These are phyloP conservation scores for Bombus pyrosoma DNA, from an alignment of 1,140 invertebrate species.

Conservation along the genomic window DNA sequence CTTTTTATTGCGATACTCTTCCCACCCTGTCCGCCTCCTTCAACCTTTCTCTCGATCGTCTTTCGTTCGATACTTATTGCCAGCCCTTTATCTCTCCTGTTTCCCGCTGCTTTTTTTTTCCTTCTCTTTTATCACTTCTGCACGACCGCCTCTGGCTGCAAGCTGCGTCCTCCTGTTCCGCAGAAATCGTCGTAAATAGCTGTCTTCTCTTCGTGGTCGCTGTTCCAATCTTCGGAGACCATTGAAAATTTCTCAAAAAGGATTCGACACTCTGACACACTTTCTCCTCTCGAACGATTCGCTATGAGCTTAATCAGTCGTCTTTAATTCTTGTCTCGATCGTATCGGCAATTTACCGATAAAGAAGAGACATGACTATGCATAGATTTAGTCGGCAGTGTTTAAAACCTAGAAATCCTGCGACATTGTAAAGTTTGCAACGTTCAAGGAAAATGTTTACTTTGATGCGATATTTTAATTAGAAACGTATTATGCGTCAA, in stretches of 20 bases:
- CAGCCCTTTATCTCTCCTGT: slow-evolving; percentile 4
- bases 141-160: neutral
- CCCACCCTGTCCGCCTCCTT: neutral
- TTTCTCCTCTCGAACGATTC: neutral
- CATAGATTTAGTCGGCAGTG: too few relatives aligned
- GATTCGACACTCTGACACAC: neutral
- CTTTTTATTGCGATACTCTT: neutral
- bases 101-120: neutral
- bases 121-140: slow-evolving; percentile 15
- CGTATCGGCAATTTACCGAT: neutral
- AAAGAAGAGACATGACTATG: neutral
- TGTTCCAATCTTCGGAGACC: neutral
- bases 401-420: too few relatives aligned
- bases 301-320: neutral
- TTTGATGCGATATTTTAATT: too few relatives aligned
- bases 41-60: neutral
- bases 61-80: slow-evolving; percentile 19
- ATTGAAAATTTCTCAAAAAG: neutral
- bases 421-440: too few relatives aligned
- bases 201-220: too few relatives aligned
- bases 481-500: too few relatives aligned
- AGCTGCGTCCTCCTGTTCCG: neutral
- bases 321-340: neutral
- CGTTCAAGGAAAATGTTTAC: too few relatives aligned
- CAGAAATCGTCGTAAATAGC: slow-evolving; percentile 11